Base-by-base conservation (phyloP, 2,797 vertebrate species). In the Sebastes paucispinis region DNA sequence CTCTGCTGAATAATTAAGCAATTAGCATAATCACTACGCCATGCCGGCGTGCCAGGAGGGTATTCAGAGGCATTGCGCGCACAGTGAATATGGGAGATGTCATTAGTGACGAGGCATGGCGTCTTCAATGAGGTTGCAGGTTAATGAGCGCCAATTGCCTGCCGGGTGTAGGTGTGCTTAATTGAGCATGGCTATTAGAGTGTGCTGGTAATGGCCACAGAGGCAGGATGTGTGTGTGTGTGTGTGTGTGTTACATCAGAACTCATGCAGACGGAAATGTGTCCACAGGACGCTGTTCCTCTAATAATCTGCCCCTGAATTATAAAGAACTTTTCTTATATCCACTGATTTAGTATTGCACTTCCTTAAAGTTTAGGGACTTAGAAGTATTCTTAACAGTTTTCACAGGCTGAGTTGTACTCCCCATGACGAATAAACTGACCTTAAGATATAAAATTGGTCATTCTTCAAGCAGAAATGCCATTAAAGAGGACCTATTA, bases 111-210 rank as follows among this genome's bases (percentile, higher is more conserved):
- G 5, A 84, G 75, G 81, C 85, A 87, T 71, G 84, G 85, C 52
- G 82, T 88, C 86, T 87, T 87, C 78, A 80, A 31, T 71, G 84
- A 90, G 90, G 91, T 86, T 83, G 85, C 81, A 95, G 92, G 91
- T 94, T 94, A 94, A 94, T 36, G 87, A 94, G 92, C 74, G 60
- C 82, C 95, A 92, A 93, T 93, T 88, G 88, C 91, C 78, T 90
- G 90, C 87, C 75, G 92, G 86, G 50, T 43, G 65, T 86, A 91
- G 89, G 95, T 87, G 89, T 93, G 93, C 88, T 94, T 94, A 95
- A 96, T 95, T 95, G 93, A 92, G 90, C 88, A 83, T 77, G 89
- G 85, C 87, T 82, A 92, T 87, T 79, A 81, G 76, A 78, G 82
- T 83, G 89, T 88, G 89, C 79, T 81, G 88, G 76, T 87, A 79